Evolutionary conservation across 1,140 invertebrate species (phyloP), one percentile per base, ranked within the genome.

Genomic region (Charaxes varanes): DNA sequence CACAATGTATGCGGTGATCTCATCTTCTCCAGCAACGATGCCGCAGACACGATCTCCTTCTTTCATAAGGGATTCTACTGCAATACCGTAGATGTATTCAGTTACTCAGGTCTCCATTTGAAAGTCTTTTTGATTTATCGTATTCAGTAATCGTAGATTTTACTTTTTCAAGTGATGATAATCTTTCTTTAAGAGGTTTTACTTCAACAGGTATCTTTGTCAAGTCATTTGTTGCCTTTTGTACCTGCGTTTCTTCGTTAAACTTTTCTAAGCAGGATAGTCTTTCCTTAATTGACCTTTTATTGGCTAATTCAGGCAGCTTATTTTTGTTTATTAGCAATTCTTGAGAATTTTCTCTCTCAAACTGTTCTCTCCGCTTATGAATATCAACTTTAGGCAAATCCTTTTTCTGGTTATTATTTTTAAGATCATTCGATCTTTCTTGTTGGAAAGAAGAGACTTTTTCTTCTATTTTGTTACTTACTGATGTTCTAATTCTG

Each of bases 301-400:
- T 79, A 27, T 88, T 88, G 1, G 80, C 66, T 35, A 90, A 87
- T 38, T 92, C 90, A 53, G 86, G 86, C 33, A 86, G 77, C 60
- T 79, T 84, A 48, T 68, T 59, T 65, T 86, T 85, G 31, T 61
- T 86, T 38, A 66, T 72, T 58, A 72, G 80, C 8, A 65, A 41
- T 63, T 84, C 86, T 58, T 71, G 86, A 31, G 73, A 85, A 51
- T 66, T 84, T 62, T 87, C 81, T 51, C 87, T 90, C 70, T 95
- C 93, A 56, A 95, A 95, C 24, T 95, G 88, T 68, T 94, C 92
- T 50, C 92, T 90, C 53, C 93, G 86, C 72, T 94, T 93, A 28
- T 90, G 87, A 44, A 96, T 91, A 64, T 95, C 90, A 3, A 95
- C 90, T 82, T 94, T 94, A 4, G 91, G 90, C 23, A 91, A 70